Percentiles rank a stretch among this genome's conserved stretches.
These are phyloP conservation scores for Candoia aspera DNA, from an alignment of 2,113 vertebrate species.

Conservation along the genomic window DNA sequence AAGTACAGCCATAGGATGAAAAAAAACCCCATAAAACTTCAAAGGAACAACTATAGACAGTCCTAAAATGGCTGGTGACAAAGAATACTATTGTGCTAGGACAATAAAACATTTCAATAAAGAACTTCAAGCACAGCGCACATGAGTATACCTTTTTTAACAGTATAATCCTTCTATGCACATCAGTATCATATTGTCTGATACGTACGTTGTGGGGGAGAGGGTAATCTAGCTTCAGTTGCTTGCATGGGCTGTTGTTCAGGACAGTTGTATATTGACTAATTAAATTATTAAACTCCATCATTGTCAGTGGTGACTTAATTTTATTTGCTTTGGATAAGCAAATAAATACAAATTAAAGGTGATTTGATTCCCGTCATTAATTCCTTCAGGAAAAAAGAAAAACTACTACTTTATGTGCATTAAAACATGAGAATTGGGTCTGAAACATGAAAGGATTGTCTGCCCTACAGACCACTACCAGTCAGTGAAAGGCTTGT, in stretches of 20 bases:
- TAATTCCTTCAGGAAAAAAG: slow-evolving; percentile 62
- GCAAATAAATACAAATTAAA: slow-evolving; percentile 54
- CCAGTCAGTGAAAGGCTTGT: neutral
- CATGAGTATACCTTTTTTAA: neutral
- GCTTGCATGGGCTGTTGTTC: slow-evolving; percentile 41
- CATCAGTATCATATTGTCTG: neutral
- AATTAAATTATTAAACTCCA: slow-evolving; percentile 42
- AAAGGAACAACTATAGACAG: neutral
- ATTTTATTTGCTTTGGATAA: slow-evolving; percentile 42
- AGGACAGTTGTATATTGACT: slow-evolving; percentile 29
- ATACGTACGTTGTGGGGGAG: neutral
- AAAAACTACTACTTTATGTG: slow-evolving; percentile 50
- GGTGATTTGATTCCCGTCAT: slow-evolving; percentile 55
- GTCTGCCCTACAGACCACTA: accelerated
- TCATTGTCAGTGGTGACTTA: slow-evolving; percentile 43
- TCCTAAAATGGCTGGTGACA: neutral
- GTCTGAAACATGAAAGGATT: slow-evolving; percentile 27
- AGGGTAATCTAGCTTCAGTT: slow-evolving; percentile 36
- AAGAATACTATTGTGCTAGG: neutral
- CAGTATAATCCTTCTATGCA: slow-evolving; percentile 16
- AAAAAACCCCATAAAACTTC: neutral
- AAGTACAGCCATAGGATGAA: neutral
- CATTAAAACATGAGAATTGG: slow-evolving; percentile 48
- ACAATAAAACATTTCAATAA: slow-evolving; percentile 14
- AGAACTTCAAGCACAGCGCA: neutral